phyloP scores from a whole-genome alignment of 2,888 invertebrate species.

The Allacma fusca region DNA sequence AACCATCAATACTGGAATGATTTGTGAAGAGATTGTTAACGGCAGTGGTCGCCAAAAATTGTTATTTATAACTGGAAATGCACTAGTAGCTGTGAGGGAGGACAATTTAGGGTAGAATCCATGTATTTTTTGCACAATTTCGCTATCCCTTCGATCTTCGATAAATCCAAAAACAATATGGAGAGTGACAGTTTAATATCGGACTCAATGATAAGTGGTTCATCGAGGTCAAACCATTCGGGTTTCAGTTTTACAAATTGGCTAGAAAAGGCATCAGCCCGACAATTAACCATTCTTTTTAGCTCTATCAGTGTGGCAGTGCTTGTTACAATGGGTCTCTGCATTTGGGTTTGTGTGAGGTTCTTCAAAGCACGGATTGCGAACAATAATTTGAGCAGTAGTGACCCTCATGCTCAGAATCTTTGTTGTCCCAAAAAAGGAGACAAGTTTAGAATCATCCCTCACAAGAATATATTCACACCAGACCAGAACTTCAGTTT shows the following conservation, averaged over 20 bases:
- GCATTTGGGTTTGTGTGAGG: slow-evolving; percentile 50
- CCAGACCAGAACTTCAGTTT: slow-evolving; percentile 58
- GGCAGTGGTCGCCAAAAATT: no score
- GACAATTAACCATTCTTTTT: slow-evolving; percentile 49
- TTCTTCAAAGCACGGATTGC: slow-evolving; percentile 7
- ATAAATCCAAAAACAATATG: neutral
- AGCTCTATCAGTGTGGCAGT: slow-evolving; percentile 54
- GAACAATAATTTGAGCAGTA: slow-evolving; percentile 33
- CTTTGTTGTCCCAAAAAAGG: slow-evolving; percentile 36
- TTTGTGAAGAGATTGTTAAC: no score
- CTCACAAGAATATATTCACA: slow-evolving; percentile 59
- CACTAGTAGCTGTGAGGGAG: no score
- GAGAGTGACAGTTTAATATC: neutral
- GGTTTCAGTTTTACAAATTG: neutral
- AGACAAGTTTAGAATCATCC: slow-evolving; percentile 44
- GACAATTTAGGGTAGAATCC: no score
- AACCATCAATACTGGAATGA: no score
- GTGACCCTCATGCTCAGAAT: neutral
- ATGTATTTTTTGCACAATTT: neutral
- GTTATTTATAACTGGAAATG: no score
- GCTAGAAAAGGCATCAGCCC: slow-evolving; percentile 21
- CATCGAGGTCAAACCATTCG: neutral
- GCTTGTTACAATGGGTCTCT: slow-evolving; percentile 48
- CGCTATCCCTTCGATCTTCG: neutral
- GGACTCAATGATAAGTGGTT: neutral